These are phyloP conservation scores for Falco punctatus DNA, from an alignment of 2,113 vertebrate genomes.

Conservation along the genomic window DNA sequence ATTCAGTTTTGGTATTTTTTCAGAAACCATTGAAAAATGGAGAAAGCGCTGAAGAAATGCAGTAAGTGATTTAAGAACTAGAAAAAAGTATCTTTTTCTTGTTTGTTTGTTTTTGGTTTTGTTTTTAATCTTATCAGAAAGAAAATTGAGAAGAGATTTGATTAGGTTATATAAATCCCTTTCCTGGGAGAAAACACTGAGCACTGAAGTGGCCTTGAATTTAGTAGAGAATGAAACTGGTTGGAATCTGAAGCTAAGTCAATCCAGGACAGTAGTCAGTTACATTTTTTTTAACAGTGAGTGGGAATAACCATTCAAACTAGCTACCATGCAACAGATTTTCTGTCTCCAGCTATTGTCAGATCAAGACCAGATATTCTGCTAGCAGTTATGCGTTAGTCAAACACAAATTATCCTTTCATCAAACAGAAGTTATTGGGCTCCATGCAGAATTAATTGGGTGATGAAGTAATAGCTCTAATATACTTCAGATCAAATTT, in stretches of 20 bases:
- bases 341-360: constrained; percentile 24
- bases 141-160: constrained; percentile 1
- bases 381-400: not conserved
- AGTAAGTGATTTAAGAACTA: not conserved
- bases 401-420: constrained; percentile 55
- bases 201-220: not conserved
- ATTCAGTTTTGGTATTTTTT: not conserved
- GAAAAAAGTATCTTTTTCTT: not conserved
- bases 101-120: not conserved
- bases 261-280: not conserved
- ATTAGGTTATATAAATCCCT: not conserved
- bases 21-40: not conserved
- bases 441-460: constrained; percentile 30
- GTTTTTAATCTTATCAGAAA: not conserved
- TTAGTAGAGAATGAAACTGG: not conserved
- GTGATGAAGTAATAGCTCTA: constrained; percentile 39
- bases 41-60: not conserved
- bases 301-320: constrained; percentile 6
- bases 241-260: not conserved
- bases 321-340: constrained; percentile 14
- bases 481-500: constrained; percentile 10
- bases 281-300: not conserved
- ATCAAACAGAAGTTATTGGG: constrained; percentile 23
- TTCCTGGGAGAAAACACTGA: not conserved
- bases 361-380: constrained; percentile 41